Evolutionary conservation across 2,888 invertebrate species (phyloP), one percentile per base, ranked within the genome.

Genomic region (Ctenicera cuprea): DNA sequence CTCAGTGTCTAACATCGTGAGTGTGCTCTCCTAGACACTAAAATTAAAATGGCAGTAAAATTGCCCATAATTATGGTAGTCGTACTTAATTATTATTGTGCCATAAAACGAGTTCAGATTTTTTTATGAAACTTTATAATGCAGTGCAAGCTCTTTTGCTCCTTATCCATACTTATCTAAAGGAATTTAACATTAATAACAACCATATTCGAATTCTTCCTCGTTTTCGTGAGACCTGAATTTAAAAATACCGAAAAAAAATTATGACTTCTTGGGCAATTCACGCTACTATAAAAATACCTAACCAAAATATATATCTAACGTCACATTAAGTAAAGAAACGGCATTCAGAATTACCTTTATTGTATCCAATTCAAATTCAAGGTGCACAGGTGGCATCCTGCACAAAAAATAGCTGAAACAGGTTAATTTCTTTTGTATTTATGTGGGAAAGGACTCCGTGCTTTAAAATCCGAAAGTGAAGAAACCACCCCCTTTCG

Each of bases 391-490:
- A 73, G 73, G 73, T 73, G 73, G 69, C 65, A 59, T 41, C 37
- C 26, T 37, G 14, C 38, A 66, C 61, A 71, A 73, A 79, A 78
- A 78, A 77, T 74, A 73, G 48, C 50, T 43, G 74, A 79, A 78
- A 83, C 83, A 83, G 83, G 83, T 84, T 83, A 83, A 84, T 83
- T 81, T 79, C 81, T 79, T 80, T 84, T 83, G 79, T 84, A 76
- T 73, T 81, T 84, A 84, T 83, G 84, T 84, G 84, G 83, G 84
- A 84, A 84, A 78, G 79, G 77, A 78, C 26, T 26, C 26, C 76
- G 20, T 22, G 22, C 54, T 57, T 57, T 41, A 66, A 59, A 57
- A 67, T 59, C 37, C 37, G 50, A 68, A 65, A 65, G 41, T 43
- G 59, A 68, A 54, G 43, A 68, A 69, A 48, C 65, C 61, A 64